phyloP scores from a whole-genome alignment of 2,888 invertebrate genomes.

The Acanthosepion esculentum region DNA sequence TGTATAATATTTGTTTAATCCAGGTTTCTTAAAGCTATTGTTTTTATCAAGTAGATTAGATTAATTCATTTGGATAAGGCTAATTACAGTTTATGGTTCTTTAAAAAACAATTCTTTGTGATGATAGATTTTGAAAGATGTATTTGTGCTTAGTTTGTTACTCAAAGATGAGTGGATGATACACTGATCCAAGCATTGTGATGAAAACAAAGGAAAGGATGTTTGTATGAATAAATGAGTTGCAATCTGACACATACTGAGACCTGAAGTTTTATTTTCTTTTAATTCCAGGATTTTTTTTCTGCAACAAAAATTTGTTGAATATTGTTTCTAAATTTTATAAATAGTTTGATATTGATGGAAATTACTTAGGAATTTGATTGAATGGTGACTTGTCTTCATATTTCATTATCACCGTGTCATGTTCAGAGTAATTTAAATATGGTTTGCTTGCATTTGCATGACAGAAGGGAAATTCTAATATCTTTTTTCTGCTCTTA shows the following conservation, averaged over 20 bases:
- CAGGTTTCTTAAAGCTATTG: too few relatives aligned
- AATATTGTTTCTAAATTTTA: neutral
- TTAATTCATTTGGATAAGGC: too few relatives aligned
- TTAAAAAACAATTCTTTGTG: neutral
- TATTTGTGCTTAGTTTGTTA: neutral
- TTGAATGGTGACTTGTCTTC: neutral
- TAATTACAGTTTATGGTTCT: neutral
- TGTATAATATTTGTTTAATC: neutral
- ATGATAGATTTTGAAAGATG: neutral
- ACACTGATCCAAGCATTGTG: conserved; percentile 10
- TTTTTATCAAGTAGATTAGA: too few relatives aligned
- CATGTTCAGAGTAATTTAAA: neutral
- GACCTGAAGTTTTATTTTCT: conserved; percentile 4
- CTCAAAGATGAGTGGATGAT: neutral
- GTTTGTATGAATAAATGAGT: conserved; percentile 33
- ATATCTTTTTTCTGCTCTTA: neutral
- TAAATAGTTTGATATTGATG: neutral
- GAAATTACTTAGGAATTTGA: neutral
- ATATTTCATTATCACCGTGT: neutral
- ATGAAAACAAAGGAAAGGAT: conserved; percentile 4
- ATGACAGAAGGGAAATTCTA: neutral
- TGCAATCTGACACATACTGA: neutral
- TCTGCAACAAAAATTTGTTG: neutral
- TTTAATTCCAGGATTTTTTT: neutral
- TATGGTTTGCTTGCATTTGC: neutral